A percentile compares a stretch with the other conserved stretches of the same genome.
Conservation (phyloP, 1,140 invertebrate species). For the Mercenaria mercenaria region DNA sequence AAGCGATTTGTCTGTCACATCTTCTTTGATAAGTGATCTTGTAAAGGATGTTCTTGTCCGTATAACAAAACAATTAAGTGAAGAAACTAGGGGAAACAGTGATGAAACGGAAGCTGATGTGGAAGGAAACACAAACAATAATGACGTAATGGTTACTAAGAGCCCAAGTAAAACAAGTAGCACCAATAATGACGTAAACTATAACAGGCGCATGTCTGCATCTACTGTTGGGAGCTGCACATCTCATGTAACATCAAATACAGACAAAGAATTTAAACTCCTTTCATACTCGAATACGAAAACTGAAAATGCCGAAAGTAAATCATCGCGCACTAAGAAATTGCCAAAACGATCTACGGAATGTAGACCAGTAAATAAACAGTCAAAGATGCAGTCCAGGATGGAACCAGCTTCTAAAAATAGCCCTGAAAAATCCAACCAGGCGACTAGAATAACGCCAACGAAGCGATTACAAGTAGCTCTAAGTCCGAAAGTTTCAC, state of each 20-base stretch:
- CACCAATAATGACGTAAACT: conserved; percentile 36
- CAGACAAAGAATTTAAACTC: neutral
- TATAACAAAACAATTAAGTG: conserved; percentile 13
- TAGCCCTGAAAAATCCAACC: neutral
- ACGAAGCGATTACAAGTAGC: neutral
- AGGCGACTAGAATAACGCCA: neutral
- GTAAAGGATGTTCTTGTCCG: conserved; percentile 31
- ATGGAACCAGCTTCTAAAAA: neutral
- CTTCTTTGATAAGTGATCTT: conserved; percentile 35
- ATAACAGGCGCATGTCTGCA: conserved; percentile 18
- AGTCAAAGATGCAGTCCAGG: neutral
- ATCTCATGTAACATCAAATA: neutral
- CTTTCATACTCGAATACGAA: neutral
- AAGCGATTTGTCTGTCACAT: conserved; percentile 39
- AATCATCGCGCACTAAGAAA: neutral
- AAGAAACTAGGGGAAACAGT: neutral
- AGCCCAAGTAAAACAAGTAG: neutral
- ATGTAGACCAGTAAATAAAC: neutral
- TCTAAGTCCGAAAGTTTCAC: neutral
- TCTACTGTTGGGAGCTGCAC: conserved; percentile 6
- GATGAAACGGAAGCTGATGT: neutral
- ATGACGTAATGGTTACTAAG: neutral
- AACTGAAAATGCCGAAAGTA: neutral
- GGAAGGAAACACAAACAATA: neutral
- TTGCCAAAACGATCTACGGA: neutral